phyloP scores from a whole-genome alignment of 2,888 invertebrate genomes.

The Drosophila imparisetae region DNA sequence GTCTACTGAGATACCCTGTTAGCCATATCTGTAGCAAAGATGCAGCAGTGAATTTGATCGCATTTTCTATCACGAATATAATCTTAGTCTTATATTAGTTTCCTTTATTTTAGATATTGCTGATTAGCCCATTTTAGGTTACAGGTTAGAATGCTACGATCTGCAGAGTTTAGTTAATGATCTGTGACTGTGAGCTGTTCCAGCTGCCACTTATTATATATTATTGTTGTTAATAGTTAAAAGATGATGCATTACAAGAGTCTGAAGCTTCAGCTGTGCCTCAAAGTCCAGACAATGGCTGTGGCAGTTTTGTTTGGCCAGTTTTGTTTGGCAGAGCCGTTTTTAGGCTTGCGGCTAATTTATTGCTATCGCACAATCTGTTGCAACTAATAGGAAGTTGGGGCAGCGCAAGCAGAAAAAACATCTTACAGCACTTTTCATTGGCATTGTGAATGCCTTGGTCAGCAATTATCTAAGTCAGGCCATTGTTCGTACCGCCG shows the following conservation, averaged over 20 bases:
- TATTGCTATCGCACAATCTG: conserved; percentile 78
- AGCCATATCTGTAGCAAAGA: not conserved
- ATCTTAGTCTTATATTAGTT: not conserved
- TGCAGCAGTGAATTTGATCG: not conserved
- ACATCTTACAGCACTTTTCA: conserved; percentile 63
- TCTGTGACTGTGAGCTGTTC: conserved; percentile 25
- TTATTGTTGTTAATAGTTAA: conserved; percentile 54
- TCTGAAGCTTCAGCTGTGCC: not conserved
- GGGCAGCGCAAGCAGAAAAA: conserved; percentile 28
- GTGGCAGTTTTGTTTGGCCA: conserved; percentile 32
- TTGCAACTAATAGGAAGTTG: conserved; percentile 77
- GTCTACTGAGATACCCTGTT: not conserved
- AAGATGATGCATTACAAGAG: conserved; percentile 64
- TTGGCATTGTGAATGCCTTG: conserved; percentile 74
- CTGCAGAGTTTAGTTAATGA: not conserved
- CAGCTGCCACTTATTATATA: conserved; percentile 57
- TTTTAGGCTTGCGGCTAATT: conserved; percentile 62
- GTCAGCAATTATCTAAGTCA: conserved; percentile 77
- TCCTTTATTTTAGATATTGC: not conserved
- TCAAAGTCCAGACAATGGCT: conserved; percentile 48
- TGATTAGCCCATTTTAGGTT: not conserved
- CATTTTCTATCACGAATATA: not conserved
- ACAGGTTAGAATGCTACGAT: not conserved
- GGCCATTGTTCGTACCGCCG: conserved; percentile 72
- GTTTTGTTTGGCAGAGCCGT: conserved; percentile 19